These are phyloP conservation scores for Rhincodon typus DNA, from an alignment of 2,797 vertebrate species.

Conservation along the genomic window DNA sequence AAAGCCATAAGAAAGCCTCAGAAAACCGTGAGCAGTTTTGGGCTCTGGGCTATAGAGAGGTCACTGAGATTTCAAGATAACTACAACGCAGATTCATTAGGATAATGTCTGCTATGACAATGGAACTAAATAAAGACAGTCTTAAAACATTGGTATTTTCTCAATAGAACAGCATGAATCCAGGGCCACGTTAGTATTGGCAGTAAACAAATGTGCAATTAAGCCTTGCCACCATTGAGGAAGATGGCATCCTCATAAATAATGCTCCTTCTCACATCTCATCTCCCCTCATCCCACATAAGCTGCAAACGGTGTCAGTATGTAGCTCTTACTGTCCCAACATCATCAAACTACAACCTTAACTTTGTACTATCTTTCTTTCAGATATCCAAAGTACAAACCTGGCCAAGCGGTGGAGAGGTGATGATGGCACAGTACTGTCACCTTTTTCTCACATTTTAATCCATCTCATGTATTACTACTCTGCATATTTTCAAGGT, in stretches of 20 bases:
- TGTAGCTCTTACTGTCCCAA: too few relatives aligned
- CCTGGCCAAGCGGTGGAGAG: too few relatives aligned
- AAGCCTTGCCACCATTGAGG: not conserved
- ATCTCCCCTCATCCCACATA: too few relatives aligned
- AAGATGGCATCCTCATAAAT: too few relatives aligned
- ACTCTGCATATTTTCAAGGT: not conserved
- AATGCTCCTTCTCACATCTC: too few relatives aligned
- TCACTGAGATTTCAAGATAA: not conserved
- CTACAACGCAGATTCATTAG: not conserved
- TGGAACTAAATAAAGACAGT: not conserved
- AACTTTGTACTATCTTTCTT: too few relatives aligned
- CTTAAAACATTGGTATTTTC: not conserved
- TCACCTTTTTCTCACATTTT: not conserved
- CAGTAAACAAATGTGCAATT: not conserved
- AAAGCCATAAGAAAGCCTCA: not conserved
- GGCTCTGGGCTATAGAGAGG: not conserved
- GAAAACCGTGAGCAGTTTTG: not conserved
- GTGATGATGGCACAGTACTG: too few relatives aligned
- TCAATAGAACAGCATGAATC: not conserved
- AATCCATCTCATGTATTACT: not conserved
- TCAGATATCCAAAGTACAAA: too few relatives aligned
- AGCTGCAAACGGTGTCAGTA: too few relatives aligned
- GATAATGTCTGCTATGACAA: not conserved
- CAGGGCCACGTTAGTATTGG: not conserved
- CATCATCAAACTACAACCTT: too few relatives aligned